These are phyloP conservation scores for Cryptotis parvus DNA, from an alignment of 2,113 vertebrate genomes.

Conservation along the genomic window DNA sequence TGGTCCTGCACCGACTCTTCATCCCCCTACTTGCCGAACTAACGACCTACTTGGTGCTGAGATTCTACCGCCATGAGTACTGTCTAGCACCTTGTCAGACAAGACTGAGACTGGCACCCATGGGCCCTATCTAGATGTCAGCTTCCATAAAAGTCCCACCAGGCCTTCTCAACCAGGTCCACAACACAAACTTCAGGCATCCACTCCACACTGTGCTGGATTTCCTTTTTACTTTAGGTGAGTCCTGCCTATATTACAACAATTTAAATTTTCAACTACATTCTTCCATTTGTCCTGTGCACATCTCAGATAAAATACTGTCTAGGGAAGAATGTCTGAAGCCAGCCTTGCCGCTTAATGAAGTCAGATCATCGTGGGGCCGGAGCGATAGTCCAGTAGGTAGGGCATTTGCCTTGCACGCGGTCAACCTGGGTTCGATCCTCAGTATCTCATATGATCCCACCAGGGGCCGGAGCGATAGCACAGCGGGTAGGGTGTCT, in stretches of 20 bases:
- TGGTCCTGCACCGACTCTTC: neutral
- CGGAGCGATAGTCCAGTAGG: no score
- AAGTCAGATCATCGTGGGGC: no score
- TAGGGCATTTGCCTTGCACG: no score
- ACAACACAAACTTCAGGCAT: neutral
- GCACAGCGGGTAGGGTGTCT: no score
- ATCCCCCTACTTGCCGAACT: no score
- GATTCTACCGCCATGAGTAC: neutral
- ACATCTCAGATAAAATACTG: neutral
- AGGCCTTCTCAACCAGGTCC: neutral
- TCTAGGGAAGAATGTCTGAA: accelerated
- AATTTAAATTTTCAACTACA: neutral
- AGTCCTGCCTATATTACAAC: neutral
- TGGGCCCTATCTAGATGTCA: no score
- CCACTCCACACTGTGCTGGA: accelerated
- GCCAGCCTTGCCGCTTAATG: neutral
- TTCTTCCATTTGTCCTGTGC: no score
- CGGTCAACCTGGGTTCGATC: no score
- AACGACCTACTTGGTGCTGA: neutral
- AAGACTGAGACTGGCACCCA: no score
- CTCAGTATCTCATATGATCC: no score
- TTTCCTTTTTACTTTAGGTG: no score
- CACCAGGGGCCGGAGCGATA: no score
- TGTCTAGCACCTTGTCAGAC: neutral
- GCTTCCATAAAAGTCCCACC: neutral